A percentile compares a stretch with the other conserved stretches of the same genome.
phyloP scores from a whole-genome alignment of 1,140 invertebrate species.

The Eubasilissa regina region DNA sequence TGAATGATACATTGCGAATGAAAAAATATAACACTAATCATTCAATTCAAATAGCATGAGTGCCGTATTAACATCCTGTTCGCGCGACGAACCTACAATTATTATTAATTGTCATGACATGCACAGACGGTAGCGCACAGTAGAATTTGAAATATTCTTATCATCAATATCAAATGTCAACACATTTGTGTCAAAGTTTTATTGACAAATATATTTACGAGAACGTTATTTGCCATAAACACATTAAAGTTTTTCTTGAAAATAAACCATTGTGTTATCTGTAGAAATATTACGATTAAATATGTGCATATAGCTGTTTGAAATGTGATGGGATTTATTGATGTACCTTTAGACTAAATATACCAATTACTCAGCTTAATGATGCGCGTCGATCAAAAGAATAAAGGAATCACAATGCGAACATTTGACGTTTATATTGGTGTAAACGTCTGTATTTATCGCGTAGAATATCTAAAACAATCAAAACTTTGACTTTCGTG shows the following conservation, averaged over 20 bases:
- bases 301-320: background rate
- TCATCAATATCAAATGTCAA: background rate
- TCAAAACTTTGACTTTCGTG: constrained; percentile 2
- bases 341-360: background rate
- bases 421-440: background rate
- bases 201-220: background rate
- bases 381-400: constrained; percentile 3
- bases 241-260: background rate
- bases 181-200: background rate
- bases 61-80: background rate
- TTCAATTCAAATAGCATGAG: background rate
- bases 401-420: background rate
- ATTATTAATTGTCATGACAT: no score
- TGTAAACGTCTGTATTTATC: background rate
- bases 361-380: constrained; percentile 1
- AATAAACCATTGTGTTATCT: background rate
- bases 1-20: background rate
- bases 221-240: background rate
- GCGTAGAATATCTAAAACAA: constrained; percentile 3
- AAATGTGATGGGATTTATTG: background rate
- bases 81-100: no score
- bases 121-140: no score
- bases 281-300: background rate
- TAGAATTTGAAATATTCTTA: background rate
- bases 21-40: background rate